Base-by-base conservation (phyloP, 2,888 invertebrate genomes). In the Brenthis daphne region DNA sequence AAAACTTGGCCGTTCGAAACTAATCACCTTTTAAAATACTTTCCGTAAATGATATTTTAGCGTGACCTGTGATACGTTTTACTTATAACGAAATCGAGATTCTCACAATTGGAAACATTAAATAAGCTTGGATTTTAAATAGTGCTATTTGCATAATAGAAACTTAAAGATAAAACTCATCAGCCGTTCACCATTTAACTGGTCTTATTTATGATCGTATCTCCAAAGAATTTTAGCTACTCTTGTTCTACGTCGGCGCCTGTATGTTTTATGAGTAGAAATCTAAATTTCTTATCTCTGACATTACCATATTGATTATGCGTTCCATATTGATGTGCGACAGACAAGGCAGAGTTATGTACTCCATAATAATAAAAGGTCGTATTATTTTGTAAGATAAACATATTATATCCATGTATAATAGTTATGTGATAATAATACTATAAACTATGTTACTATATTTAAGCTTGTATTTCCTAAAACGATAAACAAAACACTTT, bases 221-320 rank as follows among this genome's bases (percentile, higher is more conserved):
- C 88, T 80, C 72, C 66, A 65, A 81, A 82, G 85, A 86, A 90
- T 88, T 84, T 85, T 79, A 85, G 87, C 82, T 86, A 85, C 84
- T 82, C 83, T 84, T 84, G 86, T 85, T 82, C 78, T 81, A 81
- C 78, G 82, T 84, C 87, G 85, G 84, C 85, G 83, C 84, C 80
- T 82, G 80, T 73, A 80, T 82, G 83, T 82, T 86, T 83, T 87
- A 85, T 86, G 84, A 82, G 80, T 77, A 85, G 85, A 86, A 87
- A 88, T 90, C 85, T 84, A 80, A 84, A 81, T 87, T 85, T 83
- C 86, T 87, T 88, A 90, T 91, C 90, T 88, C 70, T 82, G 86
- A 89, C 88, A 90, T 90, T 89, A 89, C 88, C 88, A 90, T 90
- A 90, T 90, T 88, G 89, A 90, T 91, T 90, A 84, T 85, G 85